Evolutionary conservation across 1,140 invertebrate species (phyloP).

Genomic region (Drusus annulatus): DNA sequence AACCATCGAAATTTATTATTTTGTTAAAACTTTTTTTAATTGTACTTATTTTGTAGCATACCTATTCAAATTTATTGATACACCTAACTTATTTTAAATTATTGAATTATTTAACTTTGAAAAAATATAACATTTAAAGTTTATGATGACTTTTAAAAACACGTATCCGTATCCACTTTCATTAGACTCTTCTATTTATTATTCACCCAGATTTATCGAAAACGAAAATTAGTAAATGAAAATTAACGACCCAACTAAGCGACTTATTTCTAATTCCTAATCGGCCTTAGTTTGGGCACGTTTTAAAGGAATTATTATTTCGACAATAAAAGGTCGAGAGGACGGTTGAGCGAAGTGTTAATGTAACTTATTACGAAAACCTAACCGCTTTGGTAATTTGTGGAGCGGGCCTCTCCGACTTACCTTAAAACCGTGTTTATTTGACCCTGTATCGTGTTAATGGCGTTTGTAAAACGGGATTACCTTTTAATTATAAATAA

Average conservation of each 20-base stretch:
- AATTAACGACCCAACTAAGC: conserved; percentile 17
- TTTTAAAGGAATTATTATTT: conserved; percentile 27
- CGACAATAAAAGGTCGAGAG: conserved; percentile 24
- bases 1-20: no score
- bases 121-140: no score
- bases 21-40: no score
- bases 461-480: no score
- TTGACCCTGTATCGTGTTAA: background rate
- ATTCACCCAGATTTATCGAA: conserved; percentile 6
- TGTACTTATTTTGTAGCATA: no score
- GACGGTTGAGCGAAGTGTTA: background rate
- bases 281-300: conserved; percentile 17
- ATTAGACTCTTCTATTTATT: background rate
- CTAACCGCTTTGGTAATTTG: conserved; percentile 19
- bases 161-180: no score
- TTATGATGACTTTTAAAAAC: no score
- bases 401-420: background rate
- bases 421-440: background rate
- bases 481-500: no score
- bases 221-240: conserved; percentile 2
- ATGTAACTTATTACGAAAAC: background rate
- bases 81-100: no score
- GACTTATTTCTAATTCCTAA: conserved; percentile 23
- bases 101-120: no score
- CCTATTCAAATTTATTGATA: no score